A percentile compares a stretch with the other conserved stretches of the same genome.
Conservation (phyloP, 2,113 vertebrate species). For the Pagrus major region DNA sequence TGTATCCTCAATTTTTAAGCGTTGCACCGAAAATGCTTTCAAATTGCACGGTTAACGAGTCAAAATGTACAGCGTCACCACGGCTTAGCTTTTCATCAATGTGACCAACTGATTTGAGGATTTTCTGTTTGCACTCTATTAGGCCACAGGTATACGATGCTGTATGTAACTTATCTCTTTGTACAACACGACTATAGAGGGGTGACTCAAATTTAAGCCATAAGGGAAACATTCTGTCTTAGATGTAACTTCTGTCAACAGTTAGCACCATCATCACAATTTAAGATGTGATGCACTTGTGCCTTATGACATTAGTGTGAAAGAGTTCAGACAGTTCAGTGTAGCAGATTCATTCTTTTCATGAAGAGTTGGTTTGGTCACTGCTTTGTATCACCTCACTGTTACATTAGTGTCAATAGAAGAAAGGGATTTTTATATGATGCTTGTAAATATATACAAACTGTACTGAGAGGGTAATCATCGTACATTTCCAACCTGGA, state of each 20-base stretch:
- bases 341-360: not conserved
- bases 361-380: not conserved
- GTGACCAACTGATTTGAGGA: not conserved
- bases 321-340: slow-evolving; percentile 6
- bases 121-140: not conserved
- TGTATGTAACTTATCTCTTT: not conserved
- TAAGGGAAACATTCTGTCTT: not conserved
- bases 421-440: slow-evolving; percentile 38
- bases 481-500: slow-evolving; percentile 22
- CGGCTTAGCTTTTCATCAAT: not conserved
- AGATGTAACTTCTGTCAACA: not conserved
- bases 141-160: not conserved
- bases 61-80: not conserved
- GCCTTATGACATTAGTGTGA: slow-evolving; percentile 56
- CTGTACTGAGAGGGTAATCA: not conserved
- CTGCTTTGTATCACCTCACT: slow-evolving; percentile 1
- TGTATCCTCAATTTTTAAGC: slow-evolving; percentile 2
- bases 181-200: not conserved
- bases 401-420: not conserved
- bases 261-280: not conserved
- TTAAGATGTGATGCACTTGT: slow-evolving; percentile 35
- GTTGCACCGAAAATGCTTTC: not conserved
- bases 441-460: not conserved
- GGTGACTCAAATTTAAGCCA: not conserved
- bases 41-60: not conserved